Conservation (phyloP, 2,113 vertebrate species). For the Corythoichthys haematopterus region DNA sequence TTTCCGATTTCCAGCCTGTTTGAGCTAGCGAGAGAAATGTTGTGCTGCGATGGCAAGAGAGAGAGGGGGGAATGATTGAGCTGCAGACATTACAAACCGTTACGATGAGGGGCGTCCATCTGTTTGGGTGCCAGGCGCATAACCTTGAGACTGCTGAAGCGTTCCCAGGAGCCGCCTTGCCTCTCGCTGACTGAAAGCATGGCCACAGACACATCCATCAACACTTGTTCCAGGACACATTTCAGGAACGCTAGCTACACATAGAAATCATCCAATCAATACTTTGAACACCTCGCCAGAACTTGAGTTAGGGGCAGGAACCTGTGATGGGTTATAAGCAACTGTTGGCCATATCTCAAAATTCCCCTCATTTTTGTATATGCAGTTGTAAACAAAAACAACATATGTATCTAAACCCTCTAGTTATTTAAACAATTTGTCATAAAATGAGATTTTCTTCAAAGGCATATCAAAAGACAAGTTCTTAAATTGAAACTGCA, state of each 20-base stretch:
- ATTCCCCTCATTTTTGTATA: neutral
- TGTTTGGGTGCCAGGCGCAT: constrained; percentile 55
- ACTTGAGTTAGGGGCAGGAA: constrained; percentile 15
- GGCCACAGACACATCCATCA: constrained; percentile 62
- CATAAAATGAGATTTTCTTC: neutral
- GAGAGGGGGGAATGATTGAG: constrained; percentile 55
- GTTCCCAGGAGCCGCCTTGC: constrained; percentile 42
- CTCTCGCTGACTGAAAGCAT: constrained; percentile 41
- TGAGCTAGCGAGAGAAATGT: constrained; percentile 28
- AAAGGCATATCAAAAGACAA: neutral
- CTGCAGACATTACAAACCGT: constrained; percentile 63
- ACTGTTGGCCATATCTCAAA: neutral
- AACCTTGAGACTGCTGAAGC: constrained; percentile 65
- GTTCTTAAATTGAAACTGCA: neutral
- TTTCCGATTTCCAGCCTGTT: constrained; percentile 12
- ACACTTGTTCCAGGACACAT: constrained; percentile 54
- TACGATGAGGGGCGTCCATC: constrained; percentile 64
- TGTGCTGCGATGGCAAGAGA: constrained; percentile 4
- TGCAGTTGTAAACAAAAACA: neutral
- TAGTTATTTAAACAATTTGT: neutral
- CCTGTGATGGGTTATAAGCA: constrained; percentile 5
- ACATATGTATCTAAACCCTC: neutral
- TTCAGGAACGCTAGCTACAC: constrained; percentile 41
- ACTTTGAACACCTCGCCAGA: constrained; percentile 7
- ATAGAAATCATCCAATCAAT: constrained; percentile 67